Evolutionary conservation across 2,113 vertebrate genomes (phyloP).

Genomic region (Scomber japonicus): DNA sequence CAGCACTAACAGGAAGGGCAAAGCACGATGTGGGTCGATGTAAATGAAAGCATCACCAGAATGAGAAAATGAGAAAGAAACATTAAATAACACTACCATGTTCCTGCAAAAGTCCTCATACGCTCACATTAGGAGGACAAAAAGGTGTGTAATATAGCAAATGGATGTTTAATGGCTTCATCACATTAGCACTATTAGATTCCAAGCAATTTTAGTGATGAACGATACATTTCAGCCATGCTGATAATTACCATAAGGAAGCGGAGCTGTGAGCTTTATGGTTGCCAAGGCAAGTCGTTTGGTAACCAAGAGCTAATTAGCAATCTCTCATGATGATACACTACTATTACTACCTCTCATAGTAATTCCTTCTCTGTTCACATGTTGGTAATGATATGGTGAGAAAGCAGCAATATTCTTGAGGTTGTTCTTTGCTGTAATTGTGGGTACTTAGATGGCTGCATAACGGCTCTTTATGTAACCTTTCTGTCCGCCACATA

Average conservation of each 20-base stretch:
- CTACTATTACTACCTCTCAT: neutral
- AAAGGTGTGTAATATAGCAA: slow-evolving; percentile 17
- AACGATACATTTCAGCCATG: slow-evolving; percentile 19
- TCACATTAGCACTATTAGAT: slow-evolving; percentile 43
- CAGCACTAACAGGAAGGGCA: slow-evolving; percentile 9
- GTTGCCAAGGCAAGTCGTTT: slow-evolving; percentile 37
- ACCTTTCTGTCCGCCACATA: neutral
- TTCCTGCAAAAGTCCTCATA: slow-evolving; percentile 3
- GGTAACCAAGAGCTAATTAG: slow-evolving; percentile 53
- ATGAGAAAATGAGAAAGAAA: slow-evolving; percentile 18
- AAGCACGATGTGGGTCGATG: neutral
- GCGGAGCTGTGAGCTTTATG: neutral
- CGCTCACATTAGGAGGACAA: slow-evolving; percentile 18
- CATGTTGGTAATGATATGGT: slow-evolving; percentile 12
- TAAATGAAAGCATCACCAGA: slow-evolving; percentile 7
- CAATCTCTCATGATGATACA: slow-evolving; percentile 8
- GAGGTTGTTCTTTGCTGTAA: neutral
- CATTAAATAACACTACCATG: neutral
- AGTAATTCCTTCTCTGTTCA: neutral
- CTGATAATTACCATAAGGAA: slow-evolving; percentile 21
- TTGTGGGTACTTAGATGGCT: slow-evolving; percentile 2
- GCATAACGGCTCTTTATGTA: neutral
- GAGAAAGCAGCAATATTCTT: slow-evolving; percentile 1
- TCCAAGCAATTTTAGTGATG: slow-evolving; percentile 22
- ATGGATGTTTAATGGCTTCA: slow-evolving; percentile 21